These are phyloP conservation scores for Anthopleura xanthogrammica DNA, from an alignment of 92 coral and sea anemone genomes.

Conservation along the genomic window DNA sequence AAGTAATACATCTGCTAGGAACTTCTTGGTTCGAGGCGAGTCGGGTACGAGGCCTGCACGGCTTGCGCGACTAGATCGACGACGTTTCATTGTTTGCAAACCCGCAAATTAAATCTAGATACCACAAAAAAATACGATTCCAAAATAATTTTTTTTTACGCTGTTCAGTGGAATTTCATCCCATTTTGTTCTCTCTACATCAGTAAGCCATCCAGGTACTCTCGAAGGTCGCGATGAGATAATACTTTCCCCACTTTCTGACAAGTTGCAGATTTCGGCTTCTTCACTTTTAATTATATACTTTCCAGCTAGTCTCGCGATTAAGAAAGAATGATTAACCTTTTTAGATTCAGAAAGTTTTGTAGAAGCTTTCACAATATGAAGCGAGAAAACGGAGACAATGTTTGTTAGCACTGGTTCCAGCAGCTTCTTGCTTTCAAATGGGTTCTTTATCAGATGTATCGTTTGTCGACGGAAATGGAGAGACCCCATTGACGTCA, in stretches of 20 bases:
- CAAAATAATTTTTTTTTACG: background rate
- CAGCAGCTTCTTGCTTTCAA: conserved; percentile 11
- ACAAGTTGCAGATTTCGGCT: no score
- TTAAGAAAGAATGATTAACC: background rate
- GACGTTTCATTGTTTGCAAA: conserved; percentile 55
- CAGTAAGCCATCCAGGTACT: background rate
- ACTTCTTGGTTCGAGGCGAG: conserved; percentile 56
- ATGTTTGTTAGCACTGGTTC: background rate
- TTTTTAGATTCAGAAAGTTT: background rate
- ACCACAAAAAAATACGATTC: background rate
- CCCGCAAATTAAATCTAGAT: background rate
- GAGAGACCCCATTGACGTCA: conserved; percentile 40
- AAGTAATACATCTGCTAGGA: conserved; percentile 72
- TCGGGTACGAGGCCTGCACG: conserved; percentile 60
- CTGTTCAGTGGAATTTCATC: background rate
- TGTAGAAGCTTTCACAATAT: background rate
- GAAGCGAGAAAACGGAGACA: background rate
- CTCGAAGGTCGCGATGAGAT: background rate
- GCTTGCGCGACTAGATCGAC: conserved; percentile 67
- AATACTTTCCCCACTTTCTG: no score
- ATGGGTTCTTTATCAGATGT: background rate
- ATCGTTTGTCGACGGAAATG: conserved; percentile 24
- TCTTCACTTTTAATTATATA: no score
- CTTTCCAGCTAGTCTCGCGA: no score
- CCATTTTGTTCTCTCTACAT: background rate